Percentiles rank a stretch among this genome's conserved stretches.
Evolutionary conservation across 2,888 invertebrate species (phyloP).

Genomic region (Acanthosepion pharaonis): DNA sequence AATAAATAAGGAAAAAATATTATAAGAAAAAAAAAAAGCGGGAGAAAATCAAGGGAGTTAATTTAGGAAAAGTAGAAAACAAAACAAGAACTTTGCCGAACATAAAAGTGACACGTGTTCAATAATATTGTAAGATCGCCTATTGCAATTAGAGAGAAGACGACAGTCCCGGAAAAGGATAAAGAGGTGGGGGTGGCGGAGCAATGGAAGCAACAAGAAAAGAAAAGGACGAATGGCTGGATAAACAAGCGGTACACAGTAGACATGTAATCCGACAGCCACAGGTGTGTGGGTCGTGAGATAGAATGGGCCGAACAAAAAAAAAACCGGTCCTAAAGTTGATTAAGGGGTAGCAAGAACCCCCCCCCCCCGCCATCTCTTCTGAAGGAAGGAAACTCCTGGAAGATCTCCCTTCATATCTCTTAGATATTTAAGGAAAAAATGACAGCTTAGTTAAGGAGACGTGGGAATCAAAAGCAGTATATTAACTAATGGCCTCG

Average conservation of each 20-base stretch:
- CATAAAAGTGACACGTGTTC: constrained; percentile 33
- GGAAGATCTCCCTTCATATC: too few relatives aligned
- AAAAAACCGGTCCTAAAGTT: too few relatives aligned
- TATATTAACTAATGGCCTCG: too few relatives aligned
- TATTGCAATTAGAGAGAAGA: not conserved
- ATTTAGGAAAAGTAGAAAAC: not conserved
- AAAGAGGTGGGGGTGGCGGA: not conserved
- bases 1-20: not conserved
- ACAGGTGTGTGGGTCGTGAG: constrained; percentile 9
- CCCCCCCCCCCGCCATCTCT: not conserved
- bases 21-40: not conserved
- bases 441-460: too few relatives aligned
- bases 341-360: not conserved
- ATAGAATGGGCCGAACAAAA: not conserved
- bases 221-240: not conserved
- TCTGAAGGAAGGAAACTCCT: not conserved
- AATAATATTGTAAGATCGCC: not conserved
- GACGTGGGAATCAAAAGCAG: too few relatives aligned
- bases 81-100: not conserved
- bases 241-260: not conserved
- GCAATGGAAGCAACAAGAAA: not conserved
- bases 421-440: too few relatives aligned
- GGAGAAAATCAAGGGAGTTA: not conserved
- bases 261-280: not conserved
- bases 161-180: not conserved